A percentile compares a stretch with the other conserved stretches of the same genome.
These are phyloP conservation scores for Catonia carolina DNA, from an alignment of 2,888 invertebrate genomes.

Conservation along the genomic window DNA sequence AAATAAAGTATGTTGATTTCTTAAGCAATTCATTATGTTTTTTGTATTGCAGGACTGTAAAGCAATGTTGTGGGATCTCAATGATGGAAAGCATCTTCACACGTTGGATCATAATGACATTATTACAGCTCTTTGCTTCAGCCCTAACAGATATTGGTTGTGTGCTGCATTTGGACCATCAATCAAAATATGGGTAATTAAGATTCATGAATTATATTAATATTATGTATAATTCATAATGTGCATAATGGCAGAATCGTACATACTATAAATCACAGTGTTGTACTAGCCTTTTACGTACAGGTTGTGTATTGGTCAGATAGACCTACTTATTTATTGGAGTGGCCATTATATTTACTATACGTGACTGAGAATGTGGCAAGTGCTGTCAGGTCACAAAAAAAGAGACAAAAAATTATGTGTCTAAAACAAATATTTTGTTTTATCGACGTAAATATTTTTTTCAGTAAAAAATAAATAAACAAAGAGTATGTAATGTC, in stretches of 20 bases:
- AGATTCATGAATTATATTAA: slow-evolving; percentile 17
- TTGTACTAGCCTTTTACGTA: not conserved
- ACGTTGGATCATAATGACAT: slow-evolving; percentile 97
- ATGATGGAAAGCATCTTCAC: slow-evolving; percentile 98
- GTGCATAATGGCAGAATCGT: not conserved
- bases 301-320: not conserved
- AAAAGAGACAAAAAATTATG: no score
- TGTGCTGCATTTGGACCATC: slow-evolving; percentile 98
- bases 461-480: no score
- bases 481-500: no score
- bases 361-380: no score
- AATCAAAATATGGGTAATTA: slow-evolving; percentile 92
- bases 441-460: no score
- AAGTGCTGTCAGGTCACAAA: no score
- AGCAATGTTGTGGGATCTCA: slow-evolving; percentile 99
- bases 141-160: slow-evolving; percentile 98
- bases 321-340: no score
- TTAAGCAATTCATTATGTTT: no score
- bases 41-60: slow-evolving; percentile 73
- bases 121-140: slow-evolving; percentile 97
- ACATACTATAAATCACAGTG: no score
- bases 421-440: no score
- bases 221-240: not conserved
- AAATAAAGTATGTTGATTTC: no score
- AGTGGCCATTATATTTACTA: no score